Percentiles rank a stretch among this genome's conserved stretches.
These are phyloP conservation scores for Tigriopus californicus DNA, from an alignment of 2,888 invertebrate genomes.

Conservation along the genomic window DNA sequence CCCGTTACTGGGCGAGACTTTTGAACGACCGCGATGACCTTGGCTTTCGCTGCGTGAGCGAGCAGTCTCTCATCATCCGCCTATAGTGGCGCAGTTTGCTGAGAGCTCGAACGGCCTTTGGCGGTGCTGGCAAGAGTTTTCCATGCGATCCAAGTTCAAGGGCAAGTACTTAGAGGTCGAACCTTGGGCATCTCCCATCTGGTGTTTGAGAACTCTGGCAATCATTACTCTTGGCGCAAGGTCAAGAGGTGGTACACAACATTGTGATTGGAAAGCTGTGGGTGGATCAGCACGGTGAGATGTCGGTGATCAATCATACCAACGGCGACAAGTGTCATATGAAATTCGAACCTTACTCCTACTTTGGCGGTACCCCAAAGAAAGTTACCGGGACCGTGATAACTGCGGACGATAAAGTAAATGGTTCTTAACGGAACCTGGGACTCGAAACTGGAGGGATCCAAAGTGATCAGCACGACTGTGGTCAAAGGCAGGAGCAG, in stretches of 20 bases:
- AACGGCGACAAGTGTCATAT: slow-evolving; percentile 84
- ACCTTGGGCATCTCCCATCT: slow-evolving; percentile 38
- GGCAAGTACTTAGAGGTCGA: slow-evolving; percentile 14
- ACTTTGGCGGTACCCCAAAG: slow-evolving; percentile 40
- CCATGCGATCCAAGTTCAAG: slow-evolving; percentile 96
- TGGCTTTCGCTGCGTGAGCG: slow-evolving; percentile 86
- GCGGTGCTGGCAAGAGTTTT: slow-evolving; percentile 96
- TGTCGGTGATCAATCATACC: slow-evolving; percentile 82
- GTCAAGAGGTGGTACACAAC: slow-evolving; percentile 94
- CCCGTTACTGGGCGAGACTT: slow-evolving; percentile 88
- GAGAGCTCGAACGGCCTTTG: slow-evolving; percentile 57
- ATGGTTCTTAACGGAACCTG: slow-evolving; percentile 66
- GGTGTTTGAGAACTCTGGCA: slow-evolving; percentile 36
- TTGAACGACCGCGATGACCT: slow-evolving; percentile 86
- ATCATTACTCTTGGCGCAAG: slow-evolving; percentile 94
- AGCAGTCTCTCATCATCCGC: slow-evolving; percentile 99
- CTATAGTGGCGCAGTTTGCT: slow-evolving; percentile 86
- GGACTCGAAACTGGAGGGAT: slow-evolving; percentile 88
- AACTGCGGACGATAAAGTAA: slow-evolving; percentile 24
- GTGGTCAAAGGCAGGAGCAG: slow-evolving; percentile 53
- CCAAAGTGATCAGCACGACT: slow-evolving; percentile 53
- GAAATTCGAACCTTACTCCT: slow-evolving; percentile 94
- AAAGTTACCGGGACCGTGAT: slow-evolving; percentile 39
- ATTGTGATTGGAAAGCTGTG: slow-evolving; percentile 98
- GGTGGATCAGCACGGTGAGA: slow-evolving; percentile 99